phyloP scores from a whole-genome alignment of 2,113 vertebrate species.

The Nannobrachium achirus region DNA sequence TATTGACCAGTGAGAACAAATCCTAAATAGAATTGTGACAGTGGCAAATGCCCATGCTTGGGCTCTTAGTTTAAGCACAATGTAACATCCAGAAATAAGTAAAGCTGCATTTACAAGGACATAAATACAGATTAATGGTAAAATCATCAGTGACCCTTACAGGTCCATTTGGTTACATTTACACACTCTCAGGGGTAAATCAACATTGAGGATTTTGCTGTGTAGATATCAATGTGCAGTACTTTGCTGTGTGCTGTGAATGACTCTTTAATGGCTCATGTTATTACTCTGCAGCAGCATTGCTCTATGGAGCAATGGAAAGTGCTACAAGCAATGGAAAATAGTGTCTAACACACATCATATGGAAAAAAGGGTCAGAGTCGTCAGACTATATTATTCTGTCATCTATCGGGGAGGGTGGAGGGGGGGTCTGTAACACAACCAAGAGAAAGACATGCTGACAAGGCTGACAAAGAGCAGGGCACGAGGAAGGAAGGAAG shows the following conservation, averaged over 20 bases:
- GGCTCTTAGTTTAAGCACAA: constrained; percentile 27
- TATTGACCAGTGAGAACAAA: constrained; percentile 30
- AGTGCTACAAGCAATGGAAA: constrained; percentile 8
- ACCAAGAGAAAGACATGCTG: constrained; percentile 37
- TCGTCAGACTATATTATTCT: neutral
- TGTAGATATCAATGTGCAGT: too few relatives aligned
- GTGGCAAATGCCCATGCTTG: constrained; percentile 33
- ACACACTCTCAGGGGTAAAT: too few relatives aligned
- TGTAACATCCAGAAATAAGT: neutral
- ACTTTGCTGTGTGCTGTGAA: too few relatives aligned
- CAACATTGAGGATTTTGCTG: too few relatives aligned
- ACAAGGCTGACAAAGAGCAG: constrained; percentile 22
- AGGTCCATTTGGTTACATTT: too few relatives aligned
- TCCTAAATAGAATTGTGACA: constrained; percentile 4
- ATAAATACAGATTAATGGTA: too few relatives aligned
- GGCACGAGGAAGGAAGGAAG: constrained; percentile 9
- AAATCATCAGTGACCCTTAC: too few relatives aligned
- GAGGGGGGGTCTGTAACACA: neutral
- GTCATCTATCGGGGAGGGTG: neutral
- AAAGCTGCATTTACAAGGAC: neutral
- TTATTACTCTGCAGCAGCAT: neutral
- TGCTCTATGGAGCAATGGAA: constrained; percentile 5
- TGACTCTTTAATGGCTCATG: neutral
- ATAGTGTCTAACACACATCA: constrained; percentile 31
- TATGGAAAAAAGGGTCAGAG: constrained; percentile 3